Base-by-base conservation (phyloP, 2,113 vertebrate genomes). In the Caracal caracal region DNA sequence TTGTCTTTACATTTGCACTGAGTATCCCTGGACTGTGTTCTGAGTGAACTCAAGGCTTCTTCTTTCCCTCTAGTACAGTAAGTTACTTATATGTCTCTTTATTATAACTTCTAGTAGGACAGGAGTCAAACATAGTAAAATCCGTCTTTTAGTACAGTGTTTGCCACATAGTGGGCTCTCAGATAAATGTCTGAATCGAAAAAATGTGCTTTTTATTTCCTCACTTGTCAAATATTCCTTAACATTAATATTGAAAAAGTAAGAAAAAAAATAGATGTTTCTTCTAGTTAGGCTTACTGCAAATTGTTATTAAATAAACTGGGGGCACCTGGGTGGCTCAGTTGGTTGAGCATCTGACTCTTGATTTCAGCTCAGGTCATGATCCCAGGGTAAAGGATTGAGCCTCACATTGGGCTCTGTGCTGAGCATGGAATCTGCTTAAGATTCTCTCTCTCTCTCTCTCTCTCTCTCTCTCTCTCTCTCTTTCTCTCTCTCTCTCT, bases 301-400 rank as follows among this genome's bases (percentile, higher is more conserved):
- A 97, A 40, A 63, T 96, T 24, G 88, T 96, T 6, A 30, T 86
- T 88, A 96, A 93, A 68, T 86, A 81, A 91, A 87, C 70, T 51
- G 53, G 6, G 53, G 17, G 53, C 53, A 56, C 53, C 6, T 7
- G 56, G 20, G 56, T 59, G 20, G 20, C 8, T 59, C 20, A 59
- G 19, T 59, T 59, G 56, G 56, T 22, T 59, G 56, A 59, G 56
- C 20, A 22, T 22, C 56, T 1, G 56, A 59, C 19, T 59, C 56
- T 59, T 59, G 56, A 59, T 22, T 59, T 59, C 20, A 59, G 20
- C 20, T 59, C 20, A 59, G 6, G 56, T 59, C 56, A 59, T 7
- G 20, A 59, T 59, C 8, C 20, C 56, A 59, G 56, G 20, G 20
- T 59, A 59, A 59, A 59, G 20, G 56, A 0, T 59, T 56, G 5